Conservation (phyloP, 2,888 invertebrate species). For the Protophormia terraenovae region DNA sequence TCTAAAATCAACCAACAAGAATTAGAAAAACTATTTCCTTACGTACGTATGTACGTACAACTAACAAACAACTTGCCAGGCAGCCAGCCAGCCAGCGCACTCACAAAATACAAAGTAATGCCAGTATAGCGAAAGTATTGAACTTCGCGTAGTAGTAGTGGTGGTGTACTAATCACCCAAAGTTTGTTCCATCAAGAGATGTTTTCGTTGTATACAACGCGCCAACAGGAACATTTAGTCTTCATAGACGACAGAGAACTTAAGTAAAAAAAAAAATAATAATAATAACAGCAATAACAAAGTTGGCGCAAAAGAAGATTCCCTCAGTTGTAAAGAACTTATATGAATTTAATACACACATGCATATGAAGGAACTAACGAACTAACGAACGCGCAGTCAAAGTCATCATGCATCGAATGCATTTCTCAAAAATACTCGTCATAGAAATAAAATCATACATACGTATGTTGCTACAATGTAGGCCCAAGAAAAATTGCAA, state of each 20-base stretch:
- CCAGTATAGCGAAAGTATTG: conserved; percentile 47
- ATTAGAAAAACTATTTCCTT: conserved; percentile 62
- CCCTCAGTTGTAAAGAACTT: not conserved
- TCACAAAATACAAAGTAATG: conserved; percentile 48
- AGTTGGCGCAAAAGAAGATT: conserved; percentile 42
- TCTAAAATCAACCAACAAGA: conserved; percentile 62
- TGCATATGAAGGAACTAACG: not conserved
- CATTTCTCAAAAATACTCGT: conserved; percentile 63
- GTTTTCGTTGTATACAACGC: conserved; percentile 16
- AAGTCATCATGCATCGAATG: conserved; percentile 49
- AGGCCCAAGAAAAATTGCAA: conserved; percentile 49
- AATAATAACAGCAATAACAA: not conserved
- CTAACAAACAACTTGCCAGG: conserved; percentile 39
- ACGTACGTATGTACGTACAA: too few relatives aligned
- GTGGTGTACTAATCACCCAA: conserved; percentile 21
- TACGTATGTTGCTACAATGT: too few relatives aligned
- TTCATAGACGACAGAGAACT: conserved; percentile 31
- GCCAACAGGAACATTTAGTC: conserved; percentile 29
- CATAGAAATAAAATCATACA: too few relatives aligned
- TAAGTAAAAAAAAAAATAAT: conserved; percentile 16
- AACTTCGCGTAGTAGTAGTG: conserved; percentile 47
- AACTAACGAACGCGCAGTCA: not conserved
- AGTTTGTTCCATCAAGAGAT: conserved; percentile 37
- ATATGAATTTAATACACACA: not conserved
- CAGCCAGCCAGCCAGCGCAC: not conserved